Conservation (phyloP, 1,140 invertebrate species). For the Rhagoletis zephyria region DNA sequence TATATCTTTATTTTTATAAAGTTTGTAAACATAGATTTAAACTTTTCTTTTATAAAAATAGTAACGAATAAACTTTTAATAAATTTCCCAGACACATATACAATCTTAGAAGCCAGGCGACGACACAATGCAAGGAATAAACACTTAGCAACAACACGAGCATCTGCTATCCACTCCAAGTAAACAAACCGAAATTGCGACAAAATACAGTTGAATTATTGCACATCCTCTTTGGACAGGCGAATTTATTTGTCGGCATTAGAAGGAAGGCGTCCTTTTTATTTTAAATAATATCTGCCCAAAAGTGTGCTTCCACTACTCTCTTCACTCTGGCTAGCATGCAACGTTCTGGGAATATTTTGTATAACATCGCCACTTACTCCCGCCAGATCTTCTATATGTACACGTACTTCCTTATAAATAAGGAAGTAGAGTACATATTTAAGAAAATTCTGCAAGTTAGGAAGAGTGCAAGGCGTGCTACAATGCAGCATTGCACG, state of each 20-base stretch:
- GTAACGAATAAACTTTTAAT: not conserved
- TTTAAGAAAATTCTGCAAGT: not conserved
- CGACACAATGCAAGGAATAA: not conserved
- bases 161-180: not conserved
- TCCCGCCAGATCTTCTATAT: not conserved
- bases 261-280: not conserved
- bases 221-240: constrained; percentile 18
- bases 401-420: not conserved
- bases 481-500: constrained; percentile 5
- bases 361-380: not conserved
- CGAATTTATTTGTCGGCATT: constrained; percentile 15
- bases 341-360: not conserved
- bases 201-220: constrained; percentile 43
- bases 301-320: not conserved
- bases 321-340: not conserved
- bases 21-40: too few relatives aligned
- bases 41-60: too few relatives aligned
- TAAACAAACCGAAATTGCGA: constrained; percentile 12
- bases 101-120: not conserved
- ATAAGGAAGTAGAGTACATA: constrained; percentile 18
- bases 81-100: constrained; percentile 5
- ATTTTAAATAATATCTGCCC: not conserved
- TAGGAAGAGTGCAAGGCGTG: not conserved
- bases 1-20: too few relatives aligned
- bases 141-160: not conserved